Percentiles rank a stretch among this genome's conserved stretches.
Conservation (phyloP, 1,140 invertebrate genomes). For the Campoletis sonorensis region DNA sequence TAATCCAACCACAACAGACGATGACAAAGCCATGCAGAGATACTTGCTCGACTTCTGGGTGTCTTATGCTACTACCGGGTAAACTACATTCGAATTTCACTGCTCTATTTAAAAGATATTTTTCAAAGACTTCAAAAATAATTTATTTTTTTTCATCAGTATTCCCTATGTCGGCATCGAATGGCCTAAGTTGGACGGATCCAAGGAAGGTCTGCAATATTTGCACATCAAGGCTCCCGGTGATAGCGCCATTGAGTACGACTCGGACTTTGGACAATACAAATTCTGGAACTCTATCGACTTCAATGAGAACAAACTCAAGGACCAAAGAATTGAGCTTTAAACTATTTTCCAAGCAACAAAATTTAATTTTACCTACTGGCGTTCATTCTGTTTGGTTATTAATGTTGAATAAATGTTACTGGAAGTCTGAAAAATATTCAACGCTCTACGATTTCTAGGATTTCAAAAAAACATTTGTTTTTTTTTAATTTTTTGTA, state of each 20-base stretch:
- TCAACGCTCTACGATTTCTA: too few relatives aligned
- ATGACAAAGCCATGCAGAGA: slow-evolving; percentile 76
- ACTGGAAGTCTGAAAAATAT: background rate
- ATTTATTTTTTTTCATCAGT: slow-evolving; percentile 51
- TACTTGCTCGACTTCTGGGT: slow-evolving; percentile 75
- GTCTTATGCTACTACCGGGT: slow-evolving; percentile 77
- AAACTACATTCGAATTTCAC: slow-evolving; percentile 38
- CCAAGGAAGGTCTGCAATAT: slow-evolving; percentile 71
- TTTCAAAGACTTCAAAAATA: background rate
- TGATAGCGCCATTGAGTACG: slow-evolving; percentile 68
- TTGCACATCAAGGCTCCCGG: slow-evolving; percentile 73
- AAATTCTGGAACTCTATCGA: slow-evolving; percentile 77
- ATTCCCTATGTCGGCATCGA: slow-evolving; percentile 56
- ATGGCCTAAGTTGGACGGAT: slow-evolving; percentile 61
- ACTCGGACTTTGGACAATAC: slow-evolving; percentile 71
- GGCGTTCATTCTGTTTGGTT: background rate
- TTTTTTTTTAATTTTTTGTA: too few relatives aligned
- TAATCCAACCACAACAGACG: slow-evolving; percentile 57
- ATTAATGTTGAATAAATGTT: background rate
- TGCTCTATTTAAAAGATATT: slow-evolving; percentile 9
- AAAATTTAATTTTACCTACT: background rate
- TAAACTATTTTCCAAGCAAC: background rate
- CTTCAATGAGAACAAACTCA: slow-evolving; percentile 72
- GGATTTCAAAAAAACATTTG: too few relatives aligned
- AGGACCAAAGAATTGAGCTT: slow-evolving; percentile 40